These are phyloP conservation scores for Alexandromys fortis DNA, from an alignment of 2,113 vertebrate species.

Conservation along the genomic window DNA sequence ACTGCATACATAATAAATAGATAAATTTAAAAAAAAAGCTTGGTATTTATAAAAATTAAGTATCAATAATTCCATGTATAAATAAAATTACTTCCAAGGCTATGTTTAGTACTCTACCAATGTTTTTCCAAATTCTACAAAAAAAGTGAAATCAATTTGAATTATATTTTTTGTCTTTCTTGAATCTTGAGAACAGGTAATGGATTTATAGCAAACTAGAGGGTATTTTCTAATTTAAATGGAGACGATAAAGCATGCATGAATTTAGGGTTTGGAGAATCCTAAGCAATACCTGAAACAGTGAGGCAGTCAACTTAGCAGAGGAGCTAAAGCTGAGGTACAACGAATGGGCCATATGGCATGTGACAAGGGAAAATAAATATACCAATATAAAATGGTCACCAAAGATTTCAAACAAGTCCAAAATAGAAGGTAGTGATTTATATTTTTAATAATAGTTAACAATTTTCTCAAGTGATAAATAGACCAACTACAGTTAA, in stretches of 20 bases:
- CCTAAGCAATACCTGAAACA: background rate
- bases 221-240: background rate
- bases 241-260: background rate
- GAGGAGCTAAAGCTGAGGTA: background rate
- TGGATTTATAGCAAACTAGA: background rate
- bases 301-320: background rate
- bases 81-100: background rate
- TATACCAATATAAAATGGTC: background rate
- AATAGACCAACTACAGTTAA: background rate
- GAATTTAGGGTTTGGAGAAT: background rate
- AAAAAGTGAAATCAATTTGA: slow-evolving; percentile 4
- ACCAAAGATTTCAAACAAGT: background rate
- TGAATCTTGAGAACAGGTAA: background rate
- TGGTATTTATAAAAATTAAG: background rate
- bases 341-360: background rate
- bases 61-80: background rate
- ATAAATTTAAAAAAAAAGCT: background rate
- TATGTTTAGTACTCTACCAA: background rate
- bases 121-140: background rate
- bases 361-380: background rate
- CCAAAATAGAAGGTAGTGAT: background rate
- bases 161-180: slow-evolving; percentile 1
- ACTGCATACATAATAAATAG: no score
- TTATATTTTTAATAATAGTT: background rate
- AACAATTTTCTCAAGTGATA: background rate